A percentile compares a stretch with the other conserved stretches of the same genome.
Evolutionary conservation across 2,888 invertebrate species (phyloP).

Genomic region (Leucoma salicis): DNA sequence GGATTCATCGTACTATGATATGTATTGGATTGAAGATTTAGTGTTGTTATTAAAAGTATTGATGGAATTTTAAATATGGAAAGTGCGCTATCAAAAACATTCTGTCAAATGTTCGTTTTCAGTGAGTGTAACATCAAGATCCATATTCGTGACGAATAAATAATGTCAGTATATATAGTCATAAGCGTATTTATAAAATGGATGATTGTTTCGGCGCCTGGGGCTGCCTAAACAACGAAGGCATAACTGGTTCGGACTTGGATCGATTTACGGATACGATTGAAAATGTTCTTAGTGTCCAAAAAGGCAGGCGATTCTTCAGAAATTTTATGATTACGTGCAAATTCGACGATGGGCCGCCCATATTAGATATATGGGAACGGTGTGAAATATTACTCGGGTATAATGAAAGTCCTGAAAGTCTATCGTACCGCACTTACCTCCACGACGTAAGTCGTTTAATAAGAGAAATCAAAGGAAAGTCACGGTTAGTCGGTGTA

Average conservation of each 20-base stretch:
- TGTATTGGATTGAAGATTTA: background rate
- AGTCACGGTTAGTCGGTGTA: conserved; percentile 64
- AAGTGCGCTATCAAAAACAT: background rate
- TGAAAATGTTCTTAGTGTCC: conserved; percentile 74
- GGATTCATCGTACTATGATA: too few species aligned
- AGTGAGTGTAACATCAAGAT: conserved; percentile 54
- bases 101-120: background rate
- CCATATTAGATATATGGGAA: conserved; percentile 68
- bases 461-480: conserved; percentile 65
- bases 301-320: conserved; percentile 69
- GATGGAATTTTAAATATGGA: background rate
- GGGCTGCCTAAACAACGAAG: conserved; percentile 69
- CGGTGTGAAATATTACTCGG: conserved; percentile 59
- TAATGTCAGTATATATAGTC: conserved; percentile 42
- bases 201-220: conserved; percentile 75
- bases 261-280: conserved; percentile 77
- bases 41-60: background rate
- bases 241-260: conserved; percentile 71
- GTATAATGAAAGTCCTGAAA: conserved; percentile 56
- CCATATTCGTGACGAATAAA: conserved; percentile 42
- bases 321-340: conserved; percentile 72
- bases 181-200: conserved; percentile 60
- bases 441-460: conserved; percentile 57
- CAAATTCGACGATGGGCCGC: conserved; percentile 63
- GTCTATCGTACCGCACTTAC: conserved; percentile 51